Conservation (phyloP, 1,140 invertebrate species). For the Teleopsis dalmanni region DNA sequence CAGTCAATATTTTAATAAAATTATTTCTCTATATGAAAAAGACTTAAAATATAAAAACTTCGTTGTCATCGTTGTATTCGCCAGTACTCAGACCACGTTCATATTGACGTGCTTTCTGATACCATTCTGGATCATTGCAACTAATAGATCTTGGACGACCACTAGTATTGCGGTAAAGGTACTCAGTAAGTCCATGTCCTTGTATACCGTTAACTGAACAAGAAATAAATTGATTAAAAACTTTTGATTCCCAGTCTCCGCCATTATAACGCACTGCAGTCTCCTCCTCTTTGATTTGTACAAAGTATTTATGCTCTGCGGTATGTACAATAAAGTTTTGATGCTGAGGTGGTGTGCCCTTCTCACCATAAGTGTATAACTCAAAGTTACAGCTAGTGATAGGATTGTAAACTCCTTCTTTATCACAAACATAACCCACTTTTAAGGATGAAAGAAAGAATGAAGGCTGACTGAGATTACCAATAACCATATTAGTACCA, state of each 20-base stretch:
- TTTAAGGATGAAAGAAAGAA: conserved; percentile 39
- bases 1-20: too few relatives aligned
- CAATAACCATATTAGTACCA: conserved; percentile 35
- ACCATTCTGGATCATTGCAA: conserved; percentile 30
- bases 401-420: conserved; percentile 24
- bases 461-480: conserved; percentile 36
- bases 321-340: conserved; percentile 37
- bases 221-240: conserved; percentile 36
- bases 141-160: conserved; percentile 25
- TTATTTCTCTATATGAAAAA: neutral
- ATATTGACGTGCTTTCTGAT: conserved; percentile 29
- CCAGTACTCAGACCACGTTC: conserved; percentile 25
- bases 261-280: conserved; percentile 29
- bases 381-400: conserved; percentile 36
- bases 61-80: conserved; percentile 7
- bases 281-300: conserved; percentile 29
- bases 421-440: conserved; percentile 29
- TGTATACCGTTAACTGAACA: conserved; percentile 33
- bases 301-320: conserved; percentile 22
- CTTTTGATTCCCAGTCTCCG: conserved; percentile 38
- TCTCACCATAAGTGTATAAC: conserved; percentile 36
- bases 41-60: conserved; percentile 10
- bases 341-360: conserved; percentile 31
- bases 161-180: conserved; percentile 26
- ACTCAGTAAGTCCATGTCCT: conserved; percentile 36